Evolutionary conservation across 2,113 vertebrate genomes (phyloP).

Genomic region (Leucoraja erinaceus): DNA sequence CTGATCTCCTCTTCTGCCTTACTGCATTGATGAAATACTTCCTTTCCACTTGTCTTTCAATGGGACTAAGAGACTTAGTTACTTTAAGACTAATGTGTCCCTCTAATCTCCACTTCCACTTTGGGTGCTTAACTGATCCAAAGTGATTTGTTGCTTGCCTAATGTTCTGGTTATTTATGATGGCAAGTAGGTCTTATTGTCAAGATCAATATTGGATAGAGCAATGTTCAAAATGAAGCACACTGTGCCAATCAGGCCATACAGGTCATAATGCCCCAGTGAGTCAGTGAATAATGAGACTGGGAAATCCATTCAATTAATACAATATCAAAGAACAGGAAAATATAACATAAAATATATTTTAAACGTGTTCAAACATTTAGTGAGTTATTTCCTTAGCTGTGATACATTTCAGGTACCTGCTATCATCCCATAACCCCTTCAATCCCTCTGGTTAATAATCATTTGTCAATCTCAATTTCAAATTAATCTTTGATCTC

Average conservation of each 20-base stretch:
- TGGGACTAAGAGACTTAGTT: neutral
- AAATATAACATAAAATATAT: no score
- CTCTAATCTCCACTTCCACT: neutral
- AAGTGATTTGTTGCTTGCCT: neutral
- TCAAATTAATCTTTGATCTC: no score
- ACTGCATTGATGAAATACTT: neutral
- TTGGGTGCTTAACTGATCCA: neutral
- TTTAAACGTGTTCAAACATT: neutral
- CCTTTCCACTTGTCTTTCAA: neutral
- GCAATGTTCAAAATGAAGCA: neutral
- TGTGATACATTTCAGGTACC: no score
- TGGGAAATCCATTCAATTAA: neutral
- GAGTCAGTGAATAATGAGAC: neutral
- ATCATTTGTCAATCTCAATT: no score
- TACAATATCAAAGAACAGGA: no score
- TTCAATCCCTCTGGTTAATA: no score
- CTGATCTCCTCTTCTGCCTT: neutral
- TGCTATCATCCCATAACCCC: no score
- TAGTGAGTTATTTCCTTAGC: neutral
- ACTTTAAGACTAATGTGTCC: neutral
- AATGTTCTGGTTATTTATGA: neutral
- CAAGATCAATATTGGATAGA: neutral
- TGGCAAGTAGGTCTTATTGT: neutral
- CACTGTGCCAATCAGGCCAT: neutral
- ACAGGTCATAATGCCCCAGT: neutral